Evolutionary conservation across 2,797 vertebrate genomes (phyloP), one percentile per base, ranked within the genome.

Genomic region (Tinamus major): DNA sequence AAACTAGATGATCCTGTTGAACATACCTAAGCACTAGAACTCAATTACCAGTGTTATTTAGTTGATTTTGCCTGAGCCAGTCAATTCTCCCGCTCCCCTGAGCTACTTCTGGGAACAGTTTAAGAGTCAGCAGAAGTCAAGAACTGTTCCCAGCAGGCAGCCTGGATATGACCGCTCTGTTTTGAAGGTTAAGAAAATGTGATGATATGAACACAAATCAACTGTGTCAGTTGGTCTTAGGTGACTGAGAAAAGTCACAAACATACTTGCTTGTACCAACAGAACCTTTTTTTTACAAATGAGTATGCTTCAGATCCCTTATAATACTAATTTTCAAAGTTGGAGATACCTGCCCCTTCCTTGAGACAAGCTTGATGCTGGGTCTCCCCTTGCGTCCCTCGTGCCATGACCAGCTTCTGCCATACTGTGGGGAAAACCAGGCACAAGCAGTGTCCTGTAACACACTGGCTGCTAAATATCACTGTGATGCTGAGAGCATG

Each of bases 1-100:
- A 56, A 62, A 58, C 70, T 37, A 65, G 37, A 29, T 5, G 18
- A 37, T 41, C 18, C 29, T 24, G 2, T 21, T 35, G 5, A 35
- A 80, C 5, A 5, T 27, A 55, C 6, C 16, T 70, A 84, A 71
- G 46, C 20, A 80, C 59, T 80, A 58, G 33, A 61, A 55, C 35
- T 39, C 35, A 72, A 31, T 4, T 18, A 6, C 12, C 0, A 0
- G 10, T 29, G 44, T 1, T 27, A 1, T 42, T 15, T 20, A 69
- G 58, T 1, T 59, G 56, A 42, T 55, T 75, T 69, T 65, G 13
- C 27, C 23, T 49, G 17, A 49, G 39, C 15, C 10, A 26, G 11
- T 56, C 31, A 31, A n/a, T 56, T 19, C 31, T 29, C 15, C 2
- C 6, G 19, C 3, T 31, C 9, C 53, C 59, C 33, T 51, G 79